Base-by-base conservation (phyloP, 2,113 vertebrate genomes). In the Ophthalmolycus amberensis region DNA sequence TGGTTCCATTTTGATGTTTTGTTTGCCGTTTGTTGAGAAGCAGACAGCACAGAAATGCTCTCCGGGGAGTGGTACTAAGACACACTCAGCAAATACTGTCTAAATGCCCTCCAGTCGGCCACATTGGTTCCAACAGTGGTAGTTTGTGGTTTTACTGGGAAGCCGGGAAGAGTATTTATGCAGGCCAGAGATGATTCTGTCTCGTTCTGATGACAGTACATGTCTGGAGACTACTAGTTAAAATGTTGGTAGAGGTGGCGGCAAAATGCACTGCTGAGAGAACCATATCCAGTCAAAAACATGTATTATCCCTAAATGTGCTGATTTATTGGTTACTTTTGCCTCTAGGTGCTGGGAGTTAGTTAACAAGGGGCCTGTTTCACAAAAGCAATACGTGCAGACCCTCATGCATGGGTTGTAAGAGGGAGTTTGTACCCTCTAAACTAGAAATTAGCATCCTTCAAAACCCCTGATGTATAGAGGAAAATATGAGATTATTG, bases 21-120 rank as follows among this genome's bases (percentile, higher is more conserved):
- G 69, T 64, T 67, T 65, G 15, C 68, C 46, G 48, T 68, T 76
- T 79, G 56, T 73, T 76, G 42, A 69, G 54, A 77, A 50, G 71
- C 32, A 63, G 71, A 79, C 22, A 68, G 44, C 62, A 60, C 29
- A 72, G 37, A 69, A 75, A 81, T 46, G 16, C 32, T 71, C 60
- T 38, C 34, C 34, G 38, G 34, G 10, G 62, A 64, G 34, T 3
- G 62, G 66, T 73, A 75, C 6, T 69, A 56, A 11, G 65, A 44
- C 32, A 67, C 1, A 10, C 40, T 76, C 2, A n/a, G 10, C 56
- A 52, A 71, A 64, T 73, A 29, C 42, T 48, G 62, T 64, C 18
- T 52, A 37, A 73, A 77, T 72, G 48, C 40, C 70, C 12, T 82
- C 22, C 3, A 64, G 46, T 37, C 22, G 25, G 48, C 11, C 50